Conservation (phyloP, 2,797 vertebrate genomes). For the Gambusia yucatana region DNA sequence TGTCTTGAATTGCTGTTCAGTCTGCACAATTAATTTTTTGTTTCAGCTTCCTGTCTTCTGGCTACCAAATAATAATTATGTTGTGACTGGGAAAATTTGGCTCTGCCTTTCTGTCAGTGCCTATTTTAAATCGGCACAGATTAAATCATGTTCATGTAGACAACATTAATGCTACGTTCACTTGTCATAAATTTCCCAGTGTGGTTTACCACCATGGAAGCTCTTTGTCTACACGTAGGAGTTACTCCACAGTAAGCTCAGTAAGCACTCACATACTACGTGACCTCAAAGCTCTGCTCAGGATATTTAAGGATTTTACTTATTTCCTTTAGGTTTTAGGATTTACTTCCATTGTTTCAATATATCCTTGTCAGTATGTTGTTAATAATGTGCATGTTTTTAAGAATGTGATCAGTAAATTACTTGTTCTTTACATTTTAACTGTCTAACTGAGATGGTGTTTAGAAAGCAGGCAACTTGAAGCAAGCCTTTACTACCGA, state of each 20-base stretch:
- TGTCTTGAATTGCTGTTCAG: conserved; percentile 12
- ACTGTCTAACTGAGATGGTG: conserved; percentile 45
- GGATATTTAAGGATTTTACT: conserved; percentile 1
- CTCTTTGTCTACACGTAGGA: conserved; percentile 14
- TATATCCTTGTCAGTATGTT: conserved; percentile 8
- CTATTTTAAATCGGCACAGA: conserved; percentile 47
- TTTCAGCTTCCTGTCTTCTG: conserved; percentile 44
- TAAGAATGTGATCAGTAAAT: not conserved
- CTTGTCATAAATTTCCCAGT: conserved; percentile 39
- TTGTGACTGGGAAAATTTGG: conserved; percentile 31
- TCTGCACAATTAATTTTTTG: conserved; percentile 37
- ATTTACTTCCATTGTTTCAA: conserved; percentile 2
- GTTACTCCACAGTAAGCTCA: conserved; percentile 2
- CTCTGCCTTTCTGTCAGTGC: conserved; percentile 25
- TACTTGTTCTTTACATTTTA: conserved; percentile 33
- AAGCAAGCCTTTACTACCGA: conserved; percentile 18
- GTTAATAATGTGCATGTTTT: conserved; percentile 20
- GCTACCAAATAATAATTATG: conserved; percentile 44
- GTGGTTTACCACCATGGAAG: conserved; percentile 48
- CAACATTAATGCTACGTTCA: conserved; percentile 48
- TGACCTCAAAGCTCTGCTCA: conserved; percentile 2
- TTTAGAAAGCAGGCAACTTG: conserved; percentile 45
- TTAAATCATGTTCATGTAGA: conserved; percentile 38
- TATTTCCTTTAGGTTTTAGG: not conserved
- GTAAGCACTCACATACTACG: conserved; percentile 36